Base-by-base conservation (phyloP, 2,113 vertebrate species). In the Tachysurus vachellii region DNA sequence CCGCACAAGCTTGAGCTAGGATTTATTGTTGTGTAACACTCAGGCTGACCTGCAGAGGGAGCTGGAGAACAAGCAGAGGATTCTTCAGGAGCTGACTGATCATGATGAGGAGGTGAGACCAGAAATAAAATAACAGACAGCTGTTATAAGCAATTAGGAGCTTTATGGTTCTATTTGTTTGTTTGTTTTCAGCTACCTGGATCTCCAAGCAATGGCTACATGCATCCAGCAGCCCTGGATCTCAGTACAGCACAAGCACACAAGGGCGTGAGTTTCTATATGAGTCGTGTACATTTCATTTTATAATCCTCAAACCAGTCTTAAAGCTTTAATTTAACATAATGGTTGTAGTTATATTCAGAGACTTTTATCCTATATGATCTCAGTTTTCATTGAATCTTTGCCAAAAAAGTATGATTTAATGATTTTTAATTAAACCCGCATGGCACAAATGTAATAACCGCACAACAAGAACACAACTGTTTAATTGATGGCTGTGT, bases 181-280 rank as follows among this genome's bases (percentile, higher is more conserved):
- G 5, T 28, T 12, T 64, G 31, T 85, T 85, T 36, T 54, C 85
- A 94, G 95, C 91, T 91, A 54, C 79, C 92, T 73, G 70, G 86
- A 28, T 61, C 94, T 89, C 96, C 97, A 88, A 97, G 96, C 94
- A 98, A 98, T 53, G 97, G 97, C 47, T 97, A 96, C 89, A 90
- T 95, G 36, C 94, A 94, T 89, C 84, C 95, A 71, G 92, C 94
- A 82, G 93, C 94, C 50, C 96, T 96, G 92, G 96, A 92, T 88
- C 90, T 93, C 26, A 66, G 61, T 21, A 53, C 90, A 56, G 61
- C 95, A 14, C 0, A 91, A 42, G 75, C 90, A 6, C 93, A 94
- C 88, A 93, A 94, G 91, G 95, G 93, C 90, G 97, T 99, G 92
- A 92, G 96, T 92, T 8, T 6, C 31, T 17, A 31, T 4, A 21